Base-by-base conservation (phyloP, 2,113 vertebrate species). In the Mus pahari region DNA sequence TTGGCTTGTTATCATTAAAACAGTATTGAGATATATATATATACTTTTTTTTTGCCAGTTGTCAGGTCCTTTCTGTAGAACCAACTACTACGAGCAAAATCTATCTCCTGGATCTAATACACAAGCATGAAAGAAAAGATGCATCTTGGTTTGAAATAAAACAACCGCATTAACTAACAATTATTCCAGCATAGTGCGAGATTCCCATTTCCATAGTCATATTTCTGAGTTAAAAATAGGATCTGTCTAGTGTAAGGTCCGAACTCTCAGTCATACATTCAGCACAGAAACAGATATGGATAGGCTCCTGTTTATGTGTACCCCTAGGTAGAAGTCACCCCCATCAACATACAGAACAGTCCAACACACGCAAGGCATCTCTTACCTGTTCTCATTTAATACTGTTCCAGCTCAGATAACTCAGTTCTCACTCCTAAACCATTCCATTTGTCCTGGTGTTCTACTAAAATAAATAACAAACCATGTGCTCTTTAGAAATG, bases 141-240 rank as follows among this genome's bases (percentile, higher is more conserved):
- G 62, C 55, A 4, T 74, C 36, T 28, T 58, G 62, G 55, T 87
- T 90, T 87, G 13, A 93, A 93, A 94, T 39, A 87, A 64, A 26
- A 64, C 3, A 53, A 5, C 26, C 39, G 3, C 3, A 62, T 71
- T 33, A 62, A 42, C 39, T 39, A 78, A 60, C 20, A 24, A 71
- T 86, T 86, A 78, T 8, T 22, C 22, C 68, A 66, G 36, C 16
- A 82, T 58, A 86, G n/a, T 74, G 28, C 74, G 31, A 78, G 60
- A 92, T 84, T 90, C 1, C 28, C 22, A 36, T 87, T 95, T 81
- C 22, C 19, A 64, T 64, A 50, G 12, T 90, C 36, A 24, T 0
- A 84, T 87, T 92, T 94, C 89, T 84, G 86, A 87, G 68, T 45
- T 95, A 75, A 95, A 95, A 20, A 4, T 78, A 3, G n/a, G 90